Evolutionary conservation across 2,797 vertebrate species (phyloP).

Genomic region (Crypturellus tataupa): DNA sequence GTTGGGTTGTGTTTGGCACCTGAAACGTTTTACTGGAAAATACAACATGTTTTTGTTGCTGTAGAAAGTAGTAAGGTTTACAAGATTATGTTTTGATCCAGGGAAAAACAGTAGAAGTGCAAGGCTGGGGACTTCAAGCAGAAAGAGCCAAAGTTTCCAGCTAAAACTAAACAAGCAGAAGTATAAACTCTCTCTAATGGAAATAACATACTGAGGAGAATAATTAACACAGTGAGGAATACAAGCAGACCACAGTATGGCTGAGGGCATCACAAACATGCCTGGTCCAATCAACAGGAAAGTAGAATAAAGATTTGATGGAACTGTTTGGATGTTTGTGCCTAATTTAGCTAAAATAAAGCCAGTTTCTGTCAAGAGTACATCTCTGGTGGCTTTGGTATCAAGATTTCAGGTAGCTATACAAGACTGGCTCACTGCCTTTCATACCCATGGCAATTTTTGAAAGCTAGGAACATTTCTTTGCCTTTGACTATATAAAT

Average conservation of each 20-base stretch:
- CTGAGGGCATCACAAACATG: background rate
- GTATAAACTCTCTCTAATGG: background rate
- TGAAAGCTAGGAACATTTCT: background rate
- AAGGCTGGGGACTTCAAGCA: constrained; percentile 25
- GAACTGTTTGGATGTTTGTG: background rate
- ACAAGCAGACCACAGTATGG: background rate
- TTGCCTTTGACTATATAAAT: background rate
- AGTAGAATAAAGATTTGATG: background rate
- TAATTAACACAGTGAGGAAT: background rate
- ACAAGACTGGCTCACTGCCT: background rate
- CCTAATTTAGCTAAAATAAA: background rate
- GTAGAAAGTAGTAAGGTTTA: constrained; percentile 47
- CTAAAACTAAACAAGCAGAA: constrained; percentile 41
- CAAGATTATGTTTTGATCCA: constrained; percentile 54
- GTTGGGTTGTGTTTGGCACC: constrained; percentile 60
- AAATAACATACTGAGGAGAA: background rate
- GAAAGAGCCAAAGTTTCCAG: constrained; percentile 22
- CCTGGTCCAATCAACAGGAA: background rate
- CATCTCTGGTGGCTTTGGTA: background rate
- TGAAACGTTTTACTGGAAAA: constrained; percentile 52
- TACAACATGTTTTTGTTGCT: constrained; percentile 61
- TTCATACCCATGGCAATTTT: background rate
- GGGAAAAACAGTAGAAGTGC: constrained; percentile 40
- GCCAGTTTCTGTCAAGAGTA: background rate
- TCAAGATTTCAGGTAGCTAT: background rate